A percentile compares a stretch with the other conserved stretches of the same genome.
Evolutionary conservation across 2,888 invertebrate species (phyloP).

Genomic region (Amblyjoppa proteus): DNA sequence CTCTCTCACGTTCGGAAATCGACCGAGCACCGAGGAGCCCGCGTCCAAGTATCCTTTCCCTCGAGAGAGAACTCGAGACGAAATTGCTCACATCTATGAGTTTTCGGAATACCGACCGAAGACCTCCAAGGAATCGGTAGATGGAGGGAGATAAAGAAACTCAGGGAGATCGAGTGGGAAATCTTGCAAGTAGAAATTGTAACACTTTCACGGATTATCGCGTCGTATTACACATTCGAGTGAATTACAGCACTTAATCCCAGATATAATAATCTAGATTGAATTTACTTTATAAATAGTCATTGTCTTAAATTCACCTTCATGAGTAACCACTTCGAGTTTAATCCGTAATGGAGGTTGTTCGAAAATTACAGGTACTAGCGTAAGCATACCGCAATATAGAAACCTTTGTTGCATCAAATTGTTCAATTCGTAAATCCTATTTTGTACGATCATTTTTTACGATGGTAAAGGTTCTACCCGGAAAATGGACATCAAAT

Average conservation of each 20-base stretch:
- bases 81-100: conserved; percentile 58
- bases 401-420: not conserved
- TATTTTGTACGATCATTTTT: not conserved
- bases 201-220: conserved; percentile 39
- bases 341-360: not conserved
- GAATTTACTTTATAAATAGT: not conserved
- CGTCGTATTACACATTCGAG: conserved; percentile 23
- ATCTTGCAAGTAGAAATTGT: conserved; percentile 32
- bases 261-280: not conserved
- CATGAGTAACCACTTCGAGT: not conserved
- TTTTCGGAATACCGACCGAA: conserved; percentile 18
- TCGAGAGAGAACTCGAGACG: conserved; percentile 37
- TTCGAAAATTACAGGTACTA: not conserved
- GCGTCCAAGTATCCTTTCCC: conserved; percentile 29
- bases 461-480: too few relatives aligned
- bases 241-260: conserved; percentile 13
- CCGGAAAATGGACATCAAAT: not conserved
- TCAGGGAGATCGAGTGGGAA: conserved; percentile 13
- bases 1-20: conserved; percentile 59
- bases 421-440: not conserved
- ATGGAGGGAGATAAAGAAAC: conserved; percentile 27
- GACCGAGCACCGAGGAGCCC: conserved; percentile 37
- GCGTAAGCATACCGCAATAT: not conserved
- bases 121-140: conserved; percentile 22
- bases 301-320: not conserved